A percentile compares a stretch with the other conserved stretches of the same genome.
These are phyloP conservation scores for Neoaliturus tenellus DNA, from an alignment of 2,888 invertebrate species.

Conservation along the genomic window DNA sequence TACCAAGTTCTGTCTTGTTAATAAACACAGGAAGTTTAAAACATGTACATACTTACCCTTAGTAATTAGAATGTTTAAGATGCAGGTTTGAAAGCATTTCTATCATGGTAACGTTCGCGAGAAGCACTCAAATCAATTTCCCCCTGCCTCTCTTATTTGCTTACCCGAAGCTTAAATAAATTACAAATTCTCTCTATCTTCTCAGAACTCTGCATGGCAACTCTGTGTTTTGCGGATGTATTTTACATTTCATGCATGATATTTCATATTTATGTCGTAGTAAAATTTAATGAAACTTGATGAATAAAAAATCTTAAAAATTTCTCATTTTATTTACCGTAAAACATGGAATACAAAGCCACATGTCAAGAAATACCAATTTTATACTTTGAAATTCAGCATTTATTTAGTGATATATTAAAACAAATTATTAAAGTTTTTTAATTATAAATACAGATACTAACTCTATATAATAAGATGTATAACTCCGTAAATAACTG, in stretches of 20 bases:
- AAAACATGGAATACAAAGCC: too few species aligned
- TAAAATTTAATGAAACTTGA: too few species aligned
- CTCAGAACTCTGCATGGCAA: background rate
- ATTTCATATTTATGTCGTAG: too few species aligned
- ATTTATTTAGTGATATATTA: too few species aligned
- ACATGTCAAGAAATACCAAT: too few species aligned
- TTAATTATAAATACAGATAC: too few species aligned
- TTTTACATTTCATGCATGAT: background rate
- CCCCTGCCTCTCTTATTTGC: conserved; percentile 6
- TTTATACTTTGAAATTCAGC: too few species aligned
- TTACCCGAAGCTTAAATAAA: conserved; percentile 18
- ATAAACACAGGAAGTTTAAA: background rate
- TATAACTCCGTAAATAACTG: too few species aligned
- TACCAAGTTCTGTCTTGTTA: background rate
- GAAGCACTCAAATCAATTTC: conserved; percentile 40
- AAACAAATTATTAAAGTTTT: too few species aligned
- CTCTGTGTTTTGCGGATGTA: background rate
- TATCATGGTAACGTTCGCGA: background rate
- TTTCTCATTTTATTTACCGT: too few species aligned
- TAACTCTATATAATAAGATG: too few species aligned
- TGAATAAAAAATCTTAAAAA: too few species aligned
- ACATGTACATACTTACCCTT: background rate
- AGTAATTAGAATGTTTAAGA: conserved; percentile 34
- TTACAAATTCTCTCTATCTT: conserved; percentile 3
- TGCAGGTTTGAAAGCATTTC: conserved; percentile 40